Evolutionary conservation across 1,140 invertebrate species (phyloP).

Genomic region (Caerostris darwini): DNA sequence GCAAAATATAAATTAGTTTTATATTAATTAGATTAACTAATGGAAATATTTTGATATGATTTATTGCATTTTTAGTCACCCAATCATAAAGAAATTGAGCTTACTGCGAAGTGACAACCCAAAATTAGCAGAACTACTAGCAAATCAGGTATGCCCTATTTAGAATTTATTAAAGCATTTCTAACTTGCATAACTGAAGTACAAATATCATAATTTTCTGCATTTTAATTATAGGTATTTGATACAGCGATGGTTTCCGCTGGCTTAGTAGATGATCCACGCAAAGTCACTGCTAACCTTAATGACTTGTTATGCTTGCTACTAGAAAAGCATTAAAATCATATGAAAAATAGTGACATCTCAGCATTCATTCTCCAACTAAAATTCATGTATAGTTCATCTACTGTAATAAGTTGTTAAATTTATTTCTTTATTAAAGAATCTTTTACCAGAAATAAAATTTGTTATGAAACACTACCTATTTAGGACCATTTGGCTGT

Average conservation of each 20-base stretch:
- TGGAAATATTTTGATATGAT: too few species aligned
- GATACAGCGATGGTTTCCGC: conserved; percentile 97
- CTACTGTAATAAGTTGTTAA: too few species aligned
- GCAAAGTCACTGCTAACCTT: conserved; percentile 90
- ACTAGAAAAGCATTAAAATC: conserved; percentile 84
- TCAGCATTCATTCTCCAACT: too few species aligned
- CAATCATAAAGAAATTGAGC: conserved; percentile 94
- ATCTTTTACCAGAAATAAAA: too few species aligned
- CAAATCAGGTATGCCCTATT: conserved; percentile 87
- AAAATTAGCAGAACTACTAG: conserved; percentile 91
- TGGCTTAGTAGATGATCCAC: conserved; percentile 95
- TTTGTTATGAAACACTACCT: too few species aligned
- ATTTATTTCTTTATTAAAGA: too few species aligned
- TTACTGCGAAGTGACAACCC: conserved; percentile 88
- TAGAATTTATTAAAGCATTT: neutral
- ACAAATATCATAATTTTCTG: neutral
- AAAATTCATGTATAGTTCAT: too few species aligned
- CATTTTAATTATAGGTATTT: conserved; percentile 87
- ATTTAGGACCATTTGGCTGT: too few species aligned
- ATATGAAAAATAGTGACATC: neutral
- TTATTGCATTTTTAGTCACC: conserved; percentile 86
- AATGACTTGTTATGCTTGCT: conserved; percentile 93
- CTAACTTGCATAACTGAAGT: too few species aligned
- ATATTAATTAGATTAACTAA: too few species aligned
- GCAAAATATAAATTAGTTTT: too few species aligned